Percentiles rank a stretch among this genome's conserved stretches.
Evolutionary conservation across 2,113 vertebrate genomes (phyloP).

Genomic region (Brachionichthys hirsutus): DNA sequence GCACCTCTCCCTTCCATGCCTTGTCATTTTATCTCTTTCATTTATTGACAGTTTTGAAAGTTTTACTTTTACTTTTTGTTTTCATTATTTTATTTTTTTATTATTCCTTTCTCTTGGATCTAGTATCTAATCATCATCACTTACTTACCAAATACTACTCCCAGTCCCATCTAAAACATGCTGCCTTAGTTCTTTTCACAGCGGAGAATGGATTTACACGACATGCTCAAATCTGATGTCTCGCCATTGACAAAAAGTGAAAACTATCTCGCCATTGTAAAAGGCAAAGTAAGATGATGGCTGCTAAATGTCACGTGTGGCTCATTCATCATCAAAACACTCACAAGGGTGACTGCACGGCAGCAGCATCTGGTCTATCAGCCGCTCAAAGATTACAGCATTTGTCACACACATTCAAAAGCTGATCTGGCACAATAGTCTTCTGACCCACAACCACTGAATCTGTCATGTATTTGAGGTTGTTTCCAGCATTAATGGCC

Average conservation of each 20-base stretch:
- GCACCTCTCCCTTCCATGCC: conserved; percentile 27
- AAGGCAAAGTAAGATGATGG: not conserved
- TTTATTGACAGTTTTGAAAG: conserved; percentile 40
- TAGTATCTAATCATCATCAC: conserved; percentile 22
- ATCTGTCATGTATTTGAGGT: too few relatives aligned
- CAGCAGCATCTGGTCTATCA: too few relatives aligned
- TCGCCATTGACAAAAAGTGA: not conserved
- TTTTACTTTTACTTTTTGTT: conserved; percentile 30
- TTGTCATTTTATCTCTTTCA: conserved; percentile 36
- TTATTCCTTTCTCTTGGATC: conserved; percentile 45
- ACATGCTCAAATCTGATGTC: conserved; percentile 50
- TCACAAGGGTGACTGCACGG: too few relatives aligned
- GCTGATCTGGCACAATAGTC: not conserved
- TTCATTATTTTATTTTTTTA: conserved; percentile 27
- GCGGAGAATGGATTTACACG: conserved; percentile 33
- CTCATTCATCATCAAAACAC: not conserved
- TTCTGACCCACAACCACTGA: not conserved
- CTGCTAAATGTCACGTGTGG: not conserved
- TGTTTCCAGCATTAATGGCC: too few relatives aligned
- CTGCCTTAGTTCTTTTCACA: conserved; percentile 47
- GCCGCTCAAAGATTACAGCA: too few relatives aligned
- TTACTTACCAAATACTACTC: conserved; percentile 69
- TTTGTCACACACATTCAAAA: not conserved
- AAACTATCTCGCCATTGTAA: not conserved
- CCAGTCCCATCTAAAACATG: conserved; percentile 32